Conservation (phyloP, 2,113 vertebrate genomes). For the Pungitius pungitius region DNA sequence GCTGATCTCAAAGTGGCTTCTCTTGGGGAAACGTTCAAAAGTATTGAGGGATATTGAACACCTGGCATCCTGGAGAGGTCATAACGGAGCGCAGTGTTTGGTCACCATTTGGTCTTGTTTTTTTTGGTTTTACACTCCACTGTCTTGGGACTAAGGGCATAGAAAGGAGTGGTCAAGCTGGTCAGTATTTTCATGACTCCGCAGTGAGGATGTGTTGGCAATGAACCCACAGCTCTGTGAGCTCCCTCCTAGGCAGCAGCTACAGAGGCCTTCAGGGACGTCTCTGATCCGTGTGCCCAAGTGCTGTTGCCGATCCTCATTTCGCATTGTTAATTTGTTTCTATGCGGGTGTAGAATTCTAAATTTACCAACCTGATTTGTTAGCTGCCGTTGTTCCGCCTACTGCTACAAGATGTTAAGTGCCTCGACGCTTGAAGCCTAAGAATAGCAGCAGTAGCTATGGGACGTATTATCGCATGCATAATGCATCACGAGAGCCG, state of each 20-base stretch:
- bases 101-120: constrained; percentile 18
- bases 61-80: constrained; percentile 43
- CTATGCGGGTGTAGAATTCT: constrained; percentile 49
- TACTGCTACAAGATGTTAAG: constrained; percentile 53
- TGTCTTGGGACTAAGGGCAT: constrained; percentile 9
- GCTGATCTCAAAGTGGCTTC: constrained; percentile 23
- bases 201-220: constrained; percentile 10
- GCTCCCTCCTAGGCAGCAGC: constrained; percentile 20
- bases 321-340: constrained; percentile 62
- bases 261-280: constrained; percentile 27
- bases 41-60: constrained; percentile 37
- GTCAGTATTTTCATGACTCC: constrained; percentile 3
- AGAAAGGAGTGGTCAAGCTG: constrained; percentile 25
- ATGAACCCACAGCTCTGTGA: constrained; percentile 23
- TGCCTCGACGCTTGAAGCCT: constrained; percentile 49
- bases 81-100: constrained; percentile 25
- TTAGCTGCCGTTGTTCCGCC: constrained; percentile 43
- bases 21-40: constrained; percentile 39
- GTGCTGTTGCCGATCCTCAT: constrained; percentile 52
- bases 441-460: constrained; percentile 63
- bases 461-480: constrained; percentile 51
- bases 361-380: constrained; percentile 38
- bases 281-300: constrained; percentile 26
- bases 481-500: constrained; percentile 56
- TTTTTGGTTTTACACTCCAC: constrained; percentile 26